Evolutionary conservation across 2,113 vertebrate genomes (phyloP).

Genomic region (Sitta europaea): DNA sequence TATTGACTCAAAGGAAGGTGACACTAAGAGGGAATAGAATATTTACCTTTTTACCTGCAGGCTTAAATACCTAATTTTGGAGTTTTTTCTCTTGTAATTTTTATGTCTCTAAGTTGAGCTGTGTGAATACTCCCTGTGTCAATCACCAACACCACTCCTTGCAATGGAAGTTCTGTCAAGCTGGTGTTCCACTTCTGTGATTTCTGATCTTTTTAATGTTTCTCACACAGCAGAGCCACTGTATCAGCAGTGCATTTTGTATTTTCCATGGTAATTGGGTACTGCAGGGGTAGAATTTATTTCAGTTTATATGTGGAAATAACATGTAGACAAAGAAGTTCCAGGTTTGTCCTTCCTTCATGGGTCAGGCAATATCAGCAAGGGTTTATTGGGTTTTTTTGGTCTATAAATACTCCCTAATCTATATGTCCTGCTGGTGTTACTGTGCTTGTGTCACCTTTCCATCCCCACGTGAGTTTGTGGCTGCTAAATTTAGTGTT

Average conservation of each 20-base stretch:
- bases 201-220: background rate
- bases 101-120: background rate
- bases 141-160: background rate
- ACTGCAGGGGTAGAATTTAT: background rate
- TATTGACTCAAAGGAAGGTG: conserved; percentile 3
- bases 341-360: background rate
- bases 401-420: conserved; percentile 32
- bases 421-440: background rate
- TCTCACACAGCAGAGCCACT: background rate
- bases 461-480: background rate
- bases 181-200: background rate
- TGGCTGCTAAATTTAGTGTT: conserved; percentile 7
- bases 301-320: background rate
- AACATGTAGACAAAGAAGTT: background rate
- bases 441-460: conserved; percentile 25
- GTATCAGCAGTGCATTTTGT: background rate
- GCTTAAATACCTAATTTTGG: background rate
- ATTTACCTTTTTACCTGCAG: background rate
- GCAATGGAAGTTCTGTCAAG: background rate
- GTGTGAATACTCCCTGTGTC: background rate
- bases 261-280: background rate
- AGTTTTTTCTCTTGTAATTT: background rate
- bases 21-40: background rate
- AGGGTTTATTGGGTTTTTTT: background rate
- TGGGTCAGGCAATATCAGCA: background rate